Evolutionary conservation across 1,140 invertebrate genomes (phyloP), one percentile per base, ranked within the genome.

Genomic region (Lordiphosa collinella): DNA sequence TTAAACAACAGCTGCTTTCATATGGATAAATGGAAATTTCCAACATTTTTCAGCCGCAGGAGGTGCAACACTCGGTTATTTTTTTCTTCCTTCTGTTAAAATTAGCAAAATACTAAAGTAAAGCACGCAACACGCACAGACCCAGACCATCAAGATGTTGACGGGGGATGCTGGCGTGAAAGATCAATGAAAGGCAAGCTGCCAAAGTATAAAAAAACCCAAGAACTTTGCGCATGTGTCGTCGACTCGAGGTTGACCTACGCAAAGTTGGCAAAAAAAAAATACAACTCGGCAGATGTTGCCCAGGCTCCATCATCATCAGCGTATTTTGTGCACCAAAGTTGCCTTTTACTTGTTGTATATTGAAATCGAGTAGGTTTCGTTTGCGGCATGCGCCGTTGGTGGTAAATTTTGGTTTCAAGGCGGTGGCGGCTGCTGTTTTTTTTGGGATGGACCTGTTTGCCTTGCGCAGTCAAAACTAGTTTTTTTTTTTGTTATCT

Each of bases 361-460:
- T 58, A 79, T 61, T 80, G 69, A 79, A 79, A 79, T 79, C 75
- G 69, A 79, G 74, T 64, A 68, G 68, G 58, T 61, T 74, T 49
- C 16, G 36, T 73, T 67, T 78, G 25, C 50, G 54, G 70, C 75
- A 67, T 80, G 66, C 75, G 75, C 78, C 78, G 78, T 82, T 82
- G 78, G 78, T 84, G 78, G 78, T 82, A 82, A 72, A 69, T 78
- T 84, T 63, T 55, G 16, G 65, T 55, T 60, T 56, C 37, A n/a
- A 40, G 50, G 35, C 52, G 55, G 32, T 10, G 10, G 12, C 13
- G 7, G 13, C 51, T 40, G 25, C 13, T 25, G n/a, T 51, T 51
- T 43, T 10, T 32, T 74, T 71, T 11, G 63, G 43, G 38, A 55
- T 72, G 59, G 60, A 80, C 75, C 75, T 80, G 75, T 80, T 80